Evolutionary conservation across 2,113 vertebrate genomes (phyloP), one percentile per base, ranked within the genome.

Genomic region (Labeo rohita): DNA sequence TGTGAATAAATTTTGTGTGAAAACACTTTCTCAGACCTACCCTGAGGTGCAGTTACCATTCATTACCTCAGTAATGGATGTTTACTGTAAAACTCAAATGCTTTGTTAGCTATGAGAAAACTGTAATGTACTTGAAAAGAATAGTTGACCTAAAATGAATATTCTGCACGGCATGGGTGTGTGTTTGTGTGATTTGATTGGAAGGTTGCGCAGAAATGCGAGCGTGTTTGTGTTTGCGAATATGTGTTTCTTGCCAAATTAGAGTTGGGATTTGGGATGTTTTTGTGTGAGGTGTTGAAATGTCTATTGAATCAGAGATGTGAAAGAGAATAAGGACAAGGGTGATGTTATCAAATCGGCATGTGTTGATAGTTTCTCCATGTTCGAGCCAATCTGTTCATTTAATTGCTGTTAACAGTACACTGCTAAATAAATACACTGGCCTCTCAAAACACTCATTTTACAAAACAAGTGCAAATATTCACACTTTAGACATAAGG

Each of bases 181-280:
- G 50, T 52, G 45, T 43, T 75, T 50, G 45, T 61, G 6, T 15
- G 12, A 47, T 23, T 65, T 13, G 12, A 65, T 65, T 65, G n/a
- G 43, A 81, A 18, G 59, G 23, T 28, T 8, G 79, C 49, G 43
- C 28, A 65, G 59, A 65, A 65, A 80, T 81, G 43, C 34, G 36
- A 61, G 18, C 1, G 21, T 52, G 23, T 66, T 66, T 23, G 36
- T 43, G 18, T 45, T 73, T 73, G 9, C 11, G 7, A 43, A 6
- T n/a, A 61, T 61, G 56, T 47, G 8, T 80, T 61, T 80, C 56
- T 80, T 49, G 75, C 75, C 61, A 77, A 78, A 50, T 66, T 39
- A 65, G 43, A 39, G 66, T 66, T 10, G 72, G 47, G 45, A 50
- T 65, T 66, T 65, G 63, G 8, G 74, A 36, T 68, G 43, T 75